Percentiles rank a stretch among this genome's conserved stretches.
Evolutionary conservation across 2,113 vertebrate genomes (phyloP).

Genomic region (Meleagris gallopavo): DNA sequence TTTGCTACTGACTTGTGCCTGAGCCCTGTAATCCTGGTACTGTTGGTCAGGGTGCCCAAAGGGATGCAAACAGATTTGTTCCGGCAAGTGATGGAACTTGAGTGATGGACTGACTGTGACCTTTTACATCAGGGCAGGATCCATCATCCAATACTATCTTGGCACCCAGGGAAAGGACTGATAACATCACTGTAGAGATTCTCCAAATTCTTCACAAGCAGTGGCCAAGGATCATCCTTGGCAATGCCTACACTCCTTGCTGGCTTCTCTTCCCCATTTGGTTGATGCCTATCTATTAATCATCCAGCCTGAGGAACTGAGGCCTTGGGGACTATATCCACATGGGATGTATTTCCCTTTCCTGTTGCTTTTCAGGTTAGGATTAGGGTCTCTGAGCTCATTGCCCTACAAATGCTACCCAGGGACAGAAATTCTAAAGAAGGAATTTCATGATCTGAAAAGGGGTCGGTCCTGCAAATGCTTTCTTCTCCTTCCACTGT

Average conservation of each 20-base stretch:
- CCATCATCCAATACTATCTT: not conserved
- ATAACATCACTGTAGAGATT: not conserved
- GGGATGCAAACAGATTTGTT: not conserved
- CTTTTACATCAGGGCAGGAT: not conserved
- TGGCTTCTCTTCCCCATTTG: not conserved
- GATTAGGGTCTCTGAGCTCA: not conserved
- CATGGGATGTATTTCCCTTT: not conserved
- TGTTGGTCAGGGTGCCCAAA: not conserved
- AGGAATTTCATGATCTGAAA: not conserved
- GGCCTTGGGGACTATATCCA: rapidly evolving
- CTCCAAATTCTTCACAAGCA: not conserved
- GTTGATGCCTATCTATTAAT: not conserved
- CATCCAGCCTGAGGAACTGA: not conserved
- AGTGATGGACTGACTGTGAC: not conserved
- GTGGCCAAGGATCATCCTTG: not conserved
- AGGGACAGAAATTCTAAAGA: not conserved
- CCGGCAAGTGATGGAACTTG: rapidly evolving
- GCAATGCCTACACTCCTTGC: not conserved
- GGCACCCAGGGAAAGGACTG: not conserved
- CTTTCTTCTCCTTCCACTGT: not conserved
- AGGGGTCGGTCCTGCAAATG: not conserved
- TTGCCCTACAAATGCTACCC: not conserved
- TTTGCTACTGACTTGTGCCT: not conserved
- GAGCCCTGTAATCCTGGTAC: not conserved
- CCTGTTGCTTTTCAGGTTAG: not conserved